Evolutionary conservation across 2,888 invertebrate species (phyloP), one percentile per base, ranked within the genome.

Genomic region (Harpalus rufipes): DNA sequence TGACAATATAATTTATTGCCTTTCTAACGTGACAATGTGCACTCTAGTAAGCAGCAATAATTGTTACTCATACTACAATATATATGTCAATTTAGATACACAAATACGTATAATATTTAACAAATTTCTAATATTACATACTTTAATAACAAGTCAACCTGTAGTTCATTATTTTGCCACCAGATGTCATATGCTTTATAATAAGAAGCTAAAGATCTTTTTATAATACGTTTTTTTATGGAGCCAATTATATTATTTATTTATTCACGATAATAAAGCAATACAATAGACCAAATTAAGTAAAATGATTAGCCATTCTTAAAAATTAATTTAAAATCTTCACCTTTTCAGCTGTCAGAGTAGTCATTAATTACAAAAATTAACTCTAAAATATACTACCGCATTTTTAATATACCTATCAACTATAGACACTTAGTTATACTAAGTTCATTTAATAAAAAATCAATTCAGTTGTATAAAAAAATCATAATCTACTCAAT

Each of bases 391-490:
- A 68, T 68, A 68, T 32, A 68, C 68, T 68, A 68, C 32, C 51
- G 51, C 51, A 76, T 51, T 78, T 51, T 78, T 78, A 78, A 78
- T 58, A 78, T 21, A 78, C 56, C 14, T 25, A 78, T 78, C 58
- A 58, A 32, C 7, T 78, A 68, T 68, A 32, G 44, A 7, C 18
- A 18, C 72, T 74, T 44, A 44, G 7, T 14, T 56, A 78, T 58
- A 58, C 74, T 74, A 74, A 61, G 14, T 78, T 65, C 84, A 84
- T 65, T 84, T 84, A 83, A 84, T 84, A 76, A 78, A 74, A 84
- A 84, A 84, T 84, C 84, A 84, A 84, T 84, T 84, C 83, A 76
- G 16, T 32, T 4, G 25, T 56, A 74, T 32, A 74, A n/a, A 51
- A 51, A 51, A 51, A 51, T 51, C 51, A 12, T n/a, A n/a, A 72